A percentile compares a stretch with the other conserved stretches of the same genome.
phyloP scores from a whole-genome alignment of 2,797 vertebrate genomes.

The Platyrinchus mystaceus region DNA sequence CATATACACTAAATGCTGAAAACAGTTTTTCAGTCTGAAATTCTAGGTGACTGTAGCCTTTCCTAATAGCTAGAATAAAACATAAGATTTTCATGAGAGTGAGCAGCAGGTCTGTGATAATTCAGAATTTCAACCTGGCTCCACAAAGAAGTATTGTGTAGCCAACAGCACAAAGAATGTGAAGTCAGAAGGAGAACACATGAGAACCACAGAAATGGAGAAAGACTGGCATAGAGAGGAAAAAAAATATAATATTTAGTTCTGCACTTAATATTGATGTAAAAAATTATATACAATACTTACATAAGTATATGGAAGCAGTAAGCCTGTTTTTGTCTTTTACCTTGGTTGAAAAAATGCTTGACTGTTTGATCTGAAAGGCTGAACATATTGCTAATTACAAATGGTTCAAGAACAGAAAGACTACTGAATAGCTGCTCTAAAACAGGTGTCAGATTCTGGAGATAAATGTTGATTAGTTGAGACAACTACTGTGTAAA shows the following conservation, averaged over 20 bases:
- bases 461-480: background rate
- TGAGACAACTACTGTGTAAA: background rate
- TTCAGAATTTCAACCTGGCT: background rate
- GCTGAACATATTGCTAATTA: background rate
- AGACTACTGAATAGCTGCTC: background rate
- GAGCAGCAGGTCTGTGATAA: background rate
- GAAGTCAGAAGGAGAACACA: accelerated
- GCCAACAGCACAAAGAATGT: background rate
- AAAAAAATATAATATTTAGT: background rate
- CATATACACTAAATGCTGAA: background rate
- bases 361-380: background rate
- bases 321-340: background rate
- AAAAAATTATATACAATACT: background rate
- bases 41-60: background rate
- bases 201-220: background rate
- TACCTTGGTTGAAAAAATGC: background rate
- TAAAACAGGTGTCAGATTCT: background rate
- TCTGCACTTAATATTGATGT: background rate
- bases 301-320: background rate
- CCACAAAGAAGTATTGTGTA: background rate
- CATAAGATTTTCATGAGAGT: background rate
- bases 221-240: background rate
- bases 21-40: background rate
- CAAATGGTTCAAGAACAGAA: background rate
- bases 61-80: background rate